A percentile compares a stretch with the other conserved stretches of the same genome.
Conservation (phyloP, 2,888 invertebrate species). For the Drosophila mettleri region DNA sequence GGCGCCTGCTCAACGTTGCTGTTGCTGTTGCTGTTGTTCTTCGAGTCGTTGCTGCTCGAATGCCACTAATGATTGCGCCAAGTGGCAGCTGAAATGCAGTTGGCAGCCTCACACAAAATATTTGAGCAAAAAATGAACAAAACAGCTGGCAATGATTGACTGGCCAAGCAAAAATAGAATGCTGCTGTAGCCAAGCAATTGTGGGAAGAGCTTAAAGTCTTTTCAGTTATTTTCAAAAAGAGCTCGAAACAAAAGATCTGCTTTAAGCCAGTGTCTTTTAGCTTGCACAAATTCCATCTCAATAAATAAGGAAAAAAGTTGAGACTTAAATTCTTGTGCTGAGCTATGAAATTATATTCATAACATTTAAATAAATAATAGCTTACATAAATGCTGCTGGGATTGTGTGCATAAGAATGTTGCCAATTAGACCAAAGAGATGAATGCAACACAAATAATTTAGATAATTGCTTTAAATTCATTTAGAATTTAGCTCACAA, state of each 20-base stretch:
- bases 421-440: constrained; percentile 35
- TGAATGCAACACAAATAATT: constrained; percentile 41
- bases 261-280: background rate
- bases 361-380: constrained; percentile 3
- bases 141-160: constrained; percentile 12
- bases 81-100: constrained; percentile 43
- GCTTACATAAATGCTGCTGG: constrained; percentile 3
- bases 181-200: background rate
- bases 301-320: background rate
- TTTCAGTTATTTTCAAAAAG: background rate
- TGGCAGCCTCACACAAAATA: constrained; percentile 23
- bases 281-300: background rate
- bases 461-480: constrained; percentile 57
- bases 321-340: background rate
- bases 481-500: constrained; percentile 52
- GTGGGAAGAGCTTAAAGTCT: background rate
- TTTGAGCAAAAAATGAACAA: background rate
- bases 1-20: constrained; percentile 7
- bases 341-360: background rate
- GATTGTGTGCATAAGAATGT: background rate
- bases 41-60: constrained; percentile 24
- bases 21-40: background rate
- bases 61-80: constrained; percentile 51
- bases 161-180: background rate
- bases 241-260: background rate